A percentile compares a stretch with the other conserved stretches of the same genome.
Evolutionary conservation across 2,113 vertebrate species (phyloP).

Genomic region (Rhegmatorhina hoffmannsi): DNA sequence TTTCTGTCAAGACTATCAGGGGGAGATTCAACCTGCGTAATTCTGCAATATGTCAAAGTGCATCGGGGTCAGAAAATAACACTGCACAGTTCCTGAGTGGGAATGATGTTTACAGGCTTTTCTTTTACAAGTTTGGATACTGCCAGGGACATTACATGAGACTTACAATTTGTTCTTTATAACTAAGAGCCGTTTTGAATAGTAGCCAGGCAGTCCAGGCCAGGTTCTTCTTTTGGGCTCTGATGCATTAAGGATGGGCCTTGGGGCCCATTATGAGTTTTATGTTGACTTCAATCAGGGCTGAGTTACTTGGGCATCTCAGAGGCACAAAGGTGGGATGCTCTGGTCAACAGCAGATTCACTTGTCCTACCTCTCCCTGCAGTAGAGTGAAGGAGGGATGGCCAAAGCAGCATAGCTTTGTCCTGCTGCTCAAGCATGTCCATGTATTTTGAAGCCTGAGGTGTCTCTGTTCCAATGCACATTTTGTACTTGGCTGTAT

Average conservation of each 20-base stretch:
- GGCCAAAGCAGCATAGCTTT: accelerated
- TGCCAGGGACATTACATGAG: slow-evolving; percentile 61
- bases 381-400: background rate
- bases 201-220: slow-evolving; percentile 35
- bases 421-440: background rate
- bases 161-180: slow-evolving; percentile 66
- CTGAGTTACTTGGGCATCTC: background rate
- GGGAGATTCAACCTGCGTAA: background rate
- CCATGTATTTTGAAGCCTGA: background rate
- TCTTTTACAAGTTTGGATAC: slow-evolving; percentile 43
- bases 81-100: slow-evolving; percentile 16
- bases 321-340: background rate
- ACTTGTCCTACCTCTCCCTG: background rate
- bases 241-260: background rate
- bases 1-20: background rate
- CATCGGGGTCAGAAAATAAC: slow-evolving; percentile 7
- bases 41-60: background rate
- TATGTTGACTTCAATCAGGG: background rate
- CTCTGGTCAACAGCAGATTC: background rate
- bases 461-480: background rate
- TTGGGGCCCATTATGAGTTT: background rate
- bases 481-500: background rate
- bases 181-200: slow-evolving; percentile 36
- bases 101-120: slow-evolving; percentile 54
- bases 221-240: slow-evolving; percentile 36